Evolutionary conservation across 2,888 invertebrate genomes (phyloP).

Genomic region (Synergus umbraculus): DNA sequence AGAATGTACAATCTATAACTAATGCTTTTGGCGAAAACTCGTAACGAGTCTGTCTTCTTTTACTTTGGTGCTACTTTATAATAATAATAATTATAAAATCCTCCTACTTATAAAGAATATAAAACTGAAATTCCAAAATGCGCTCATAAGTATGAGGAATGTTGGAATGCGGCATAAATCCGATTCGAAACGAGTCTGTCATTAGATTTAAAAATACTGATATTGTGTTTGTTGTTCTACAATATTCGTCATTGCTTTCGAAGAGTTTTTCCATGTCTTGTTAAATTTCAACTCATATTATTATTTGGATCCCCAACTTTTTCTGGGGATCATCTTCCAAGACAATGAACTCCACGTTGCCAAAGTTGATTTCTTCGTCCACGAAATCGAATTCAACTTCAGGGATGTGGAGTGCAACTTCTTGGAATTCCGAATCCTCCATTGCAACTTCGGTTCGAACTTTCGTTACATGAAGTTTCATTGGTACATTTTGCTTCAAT

Average conservation of each 20-base stretch:
- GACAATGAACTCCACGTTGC: neutral
- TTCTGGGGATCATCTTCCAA: neutral
- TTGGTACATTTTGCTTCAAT: neutral
- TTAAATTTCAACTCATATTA: too few relatives aligned
- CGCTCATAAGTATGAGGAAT: too few relatives aligned
- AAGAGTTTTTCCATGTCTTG: neutral
- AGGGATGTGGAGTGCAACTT: neutral
- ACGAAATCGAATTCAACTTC: neutral
- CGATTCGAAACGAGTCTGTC: conserved; percentile 1
- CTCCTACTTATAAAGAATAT: too few relatives aligned
- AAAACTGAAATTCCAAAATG: too few relatives aligned
- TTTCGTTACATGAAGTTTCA: neutral
- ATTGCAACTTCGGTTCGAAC: neutral
- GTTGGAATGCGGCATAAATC: neutral
- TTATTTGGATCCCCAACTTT: too few relatives aligned
- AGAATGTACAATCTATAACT: neutral
- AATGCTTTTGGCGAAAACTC: neutral
- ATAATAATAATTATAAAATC: too few relatives aligned
- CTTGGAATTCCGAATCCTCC: neutral
- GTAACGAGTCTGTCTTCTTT: too few relatives aligned
- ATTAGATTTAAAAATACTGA: conserved; percentile 32
- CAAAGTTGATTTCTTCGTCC: neutral
- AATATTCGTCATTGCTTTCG: neutral
- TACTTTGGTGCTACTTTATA: too few relatives aligned
- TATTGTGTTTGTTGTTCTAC: neutral